Evolutionary conservation across 2,113 vertebrate species (phyloP), one percentile per base, ranked within the genome.

Genomic region (Cynocephalus volans): DNA sequence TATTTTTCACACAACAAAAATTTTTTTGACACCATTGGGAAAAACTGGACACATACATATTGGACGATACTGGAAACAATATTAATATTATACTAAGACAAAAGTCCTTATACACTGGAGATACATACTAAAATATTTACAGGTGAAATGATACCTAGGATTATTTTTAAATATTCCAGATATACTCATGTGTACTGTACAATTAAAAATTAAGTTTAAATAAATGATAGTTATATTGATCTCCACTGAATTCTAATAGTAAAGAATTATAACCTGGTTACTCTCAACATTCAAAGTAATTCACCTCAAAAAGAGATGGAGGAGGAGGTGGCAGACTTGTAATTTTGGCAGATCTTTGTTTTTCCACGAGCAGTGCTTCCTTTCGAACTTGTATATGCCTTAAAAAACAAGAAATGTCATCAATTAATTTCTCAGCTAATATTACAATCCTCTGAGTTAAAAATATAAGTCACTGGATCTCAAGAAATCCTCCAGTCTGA

Each of bases 351-450:
- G 99, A 98, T 96, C 99, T 99, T 81, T 99, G 98, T 98, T 99
- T 99, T 98, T 99, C 99, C 26, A 99, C 95, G 88, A 99, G 98
- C 50, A 99, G 97, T 1, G 99, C 99, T 83, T 98, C 99, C 93
- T 98, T 99, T 75, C 99, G 99, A 41, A 99, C 99, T 84, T 98
- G 98, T 84, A 98, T 96, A 73, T 96, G 98, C 97, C 99, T 99
- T 97, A 31, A 65, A 36, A n/a, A 62, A 87, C 31, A 89, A 82
- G 60, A 87, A 72, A 50, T 52, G 10, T 69, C 50, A 70, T 90
- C 82, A 88, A 67, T 95, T 82, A 89, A 77, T 93, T 64, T 80
- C 64, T 92, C 69, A 94, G 54, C 21, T 94, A 97, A 54, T 54
- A 85, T 6, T 41, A 90, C 4, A 82, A 82, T 18, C 17, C 48